A percentile compares a stretch with the other conserved stretches of the same genome.
phyloP scores from a whole-genome alignment of 2,888 invertebrate genomes.

The Pandemis heparana region DNA sequence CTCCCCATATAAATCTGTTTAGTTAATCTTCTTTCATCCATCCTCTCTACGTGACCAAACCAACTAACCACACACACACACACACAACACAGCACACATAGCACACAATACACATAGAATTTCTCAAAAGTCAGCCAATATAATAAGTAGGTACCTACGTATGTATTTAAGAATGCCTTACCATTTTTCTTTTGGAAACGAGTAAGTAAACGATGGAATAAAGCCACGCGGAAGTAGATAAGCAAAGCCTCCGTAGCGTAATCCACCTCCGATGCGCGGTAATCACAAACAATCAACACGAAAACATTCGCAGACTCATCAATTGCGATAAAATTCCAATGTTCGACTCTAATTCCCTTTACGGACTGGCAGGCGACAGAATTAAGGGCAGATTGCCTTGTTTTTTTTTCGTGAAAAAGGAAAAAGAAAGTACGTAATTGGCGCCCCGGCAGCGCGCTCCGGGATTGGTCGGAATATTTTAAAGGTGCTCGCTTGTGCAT shows the following conservation, averaged over 20 bases:
- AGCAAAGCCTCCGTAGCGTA: constrained; percentile 9
- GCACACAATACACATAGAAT: too few relatives aligned
- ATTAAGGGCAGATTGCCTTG: constrained; percentile 59
- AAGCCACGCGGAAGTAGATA: constrained; percentile 23
- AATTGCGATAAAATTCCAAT: constrained; percentile 54
- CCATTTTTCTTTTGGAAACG: neutral
- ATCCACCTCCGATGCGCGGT: constrained; percentile 24
- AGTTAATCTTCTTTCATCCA: too few relatives aligned
- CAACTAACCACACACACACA: too few relatives aligned
- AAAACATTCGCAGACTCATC: constrained; percentile 34
- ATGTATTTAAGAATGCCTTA: too few relatives aligned
- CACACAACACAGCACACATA: too few relatives aligned
- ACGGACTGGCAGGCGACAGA: constrained; percentile 55
- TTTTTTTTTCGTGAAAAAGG: constrained; percentile 55
- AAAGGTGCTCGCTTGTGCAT: constrained; percentile 49
- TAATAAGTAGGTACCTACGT: too few relatives aligned
- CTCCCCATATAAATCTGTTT: too few relatives aligned
- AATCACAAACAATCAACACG: constrained; percentile 40
- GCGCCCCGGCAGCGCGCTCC: constrained; percentile 51
- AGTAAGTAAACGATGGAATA: constrained; percentile 3
- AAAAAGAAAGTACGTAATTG: constrained; percentile 61
- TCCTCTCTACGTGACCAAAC: too few relatives aligned
- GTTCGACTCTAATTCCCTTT: constrained; percentile 57
- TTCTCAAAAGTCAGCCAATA: too few relatives aligned
- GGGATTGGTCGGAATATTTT: constrained; percentile 54